Base-by-base conservation (phyloP, 2,888 invertebrate genomes). In the Parnassius smintheus region DNA sequence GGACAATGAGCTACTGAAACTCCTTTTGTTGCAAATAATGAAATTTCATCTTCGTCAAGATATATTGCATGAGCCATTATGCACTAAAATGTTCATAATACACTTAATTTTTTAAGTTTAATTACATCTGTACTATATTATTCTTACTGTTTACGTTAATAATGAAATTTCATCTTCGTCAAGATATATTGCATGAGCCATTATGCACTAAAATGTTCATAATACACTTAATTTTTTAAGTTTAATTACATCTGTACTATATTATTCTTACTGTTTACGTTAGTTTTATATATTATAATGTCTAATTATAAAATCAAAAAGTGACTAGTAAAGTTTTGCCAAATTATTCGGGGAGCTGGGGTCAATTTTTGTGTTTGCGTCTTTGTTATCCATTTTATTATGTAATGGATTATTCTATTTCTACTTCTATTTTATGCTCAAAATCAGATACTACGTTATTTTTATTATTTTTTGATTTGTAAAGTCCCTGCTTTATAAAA, bases 21-120 rank as follows among this genome's bases (percentile, higher is more conserved):
- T 0, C 94, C 94, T 60, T 93, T 92, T 35, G 90, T 69, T 22
- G 91, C 91, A 18, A 98, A 78, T 9, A 96, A 74, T 11, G 83
- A 71, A 18, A 96, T 87, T 85, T 98, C 98, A 2, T 91, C 91
- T 49, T 95, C 94, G 9, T 92, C 92, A 57, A 98, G 85, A 80
- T 97, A 92, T 12, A 98, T 93, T 1, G 95, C 96, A 79, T 98
- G 98, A 0, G 97, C 98, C 92, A 98, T 93, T 63, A 98, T 93
- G 58, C 92, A 92, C 93, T 93, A 70, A 56, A 70, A 70, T 49
- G n/a, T 13, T n/a, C 9, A 49, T 13, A n/a, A n/a, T 7, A 9
- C n/a, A 49, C n/a, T n/a, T 49, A 48, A 35, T 35, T 35, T 35
- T 35, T 35, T 7, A 35, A 35, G 35, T 35, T 35, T 35, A 35